phyloP scores from a whole-genome alignment of 2,888 invertebrate species.

The Phasia obesa region DNA sequence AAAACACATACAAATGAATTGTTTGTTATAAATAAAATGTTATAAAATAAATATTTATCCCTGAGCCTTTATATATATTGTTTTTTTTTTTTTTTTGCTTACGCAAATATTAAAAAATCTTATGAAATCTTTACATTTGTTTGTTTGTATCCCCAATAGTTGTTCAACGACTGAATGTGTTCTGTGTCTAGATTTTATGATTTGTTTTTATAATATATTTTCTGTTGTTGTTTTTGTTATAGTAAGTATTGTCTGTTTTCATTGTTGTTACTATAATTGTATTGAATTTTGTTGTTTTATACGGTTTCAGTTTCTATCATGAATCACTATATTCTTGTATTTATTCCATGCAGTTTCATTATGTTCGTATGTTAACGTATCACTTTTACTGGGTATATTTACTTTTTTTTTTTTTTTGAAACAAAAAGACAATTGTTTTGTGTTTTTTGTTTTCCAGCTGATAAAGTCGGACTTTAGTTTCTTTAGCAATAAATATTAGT shows the following conservation, averaged over 20 bases:
- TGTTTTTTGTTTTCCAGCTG: constrained; percentile 13
- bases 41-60: no score
- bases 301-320: constrained; percentile 58
- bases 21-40: background rate
- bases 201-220: constrained; percentile 19
- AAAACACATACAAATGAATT: background rate
- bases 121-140: constrained; percentile 49
- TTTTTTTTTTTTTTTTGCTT: constrained; percentile 28
- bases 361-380: constrained; percentile 25
- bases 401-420: constrained; percentile 16
- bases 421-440: constrained; percentile 27
- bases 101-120: constrained; percentile 37
- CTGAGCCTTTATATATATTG: background rate
- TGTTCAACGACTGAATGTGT: constrained; percentile 47
- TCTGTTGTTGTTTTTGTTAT: constrained; percentile 10
- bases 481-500: background rate
- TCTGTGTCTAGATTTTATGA: constrained; percentile 34
- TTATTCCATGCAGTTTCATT: constrained; percentile 49
- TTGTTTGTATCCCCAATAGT: constrained; percentile 38
- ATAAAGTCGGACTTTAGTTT: constrained; percentile 44
- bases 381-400: constrained; percentile 30
- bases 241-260: constrained; percentile 19
- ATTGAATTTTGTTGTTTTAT: constrained; percentile 53
- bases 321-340: constrained; percentile 61
- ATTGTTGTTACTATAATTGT: constrained; percentile 21